Percentiles rank a stretch among this genome's conserved stretches.
Conservation (phyloP, 2,888 invertebrate species). For the Tachystola acroxantha region DNA sequence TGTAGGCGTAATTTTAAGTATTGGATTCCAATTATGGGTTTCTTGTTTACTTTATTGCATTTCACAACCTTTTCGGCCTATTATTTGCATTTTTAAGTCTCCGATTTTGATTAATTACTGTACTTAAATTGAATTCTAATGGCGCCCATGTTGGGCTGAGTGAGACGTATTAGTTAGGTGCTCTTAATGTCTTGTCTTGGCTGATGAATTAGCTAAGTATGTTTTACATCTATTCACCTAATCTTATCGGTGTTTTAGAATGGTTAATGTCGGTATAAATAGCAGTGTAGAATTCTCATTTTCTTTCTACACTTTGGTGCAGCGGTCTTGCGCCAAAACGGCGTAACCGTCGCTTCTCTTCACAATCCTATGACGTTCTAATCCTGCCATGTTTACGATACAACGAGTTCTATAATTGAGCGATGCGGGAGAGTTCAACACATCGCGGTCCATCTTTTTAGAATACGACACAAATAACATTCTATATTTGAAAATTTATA, state of each 20-base stretch:
- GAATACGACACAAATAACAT: constrained; percentile 78
- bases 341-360: constrained; percentile 36
- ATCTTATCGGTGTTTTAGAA: constrained; percentile 5
- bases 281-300: constrained; percentile 43
- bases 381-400: constrained; percentile 54
- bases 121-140: constrained; percentile 9
- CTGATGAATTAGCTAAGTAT: too few relatives aligned
- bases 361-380: constrained; percentile 44
- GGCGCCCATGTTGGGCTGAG: constrained; percentile 5
- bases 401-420: constrained; percentile 73
- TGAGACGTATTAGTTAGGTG: too few relatives aligned
- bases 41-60: constrained; percentile 41
- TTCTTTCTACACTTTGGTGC: constrained; percentile 36
- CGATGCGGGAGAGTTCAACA: constrained; percentile 77
- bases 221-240: too few relatives aligned
- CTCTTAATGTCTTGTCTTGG: too few relatives aligned
- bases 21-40: constrained; percentile 11
- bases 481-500: constrained; percentile 76
- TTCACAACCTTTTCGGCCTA: constrained; percentile 34
- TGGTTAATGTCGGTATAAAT: constrained; percentile 33
- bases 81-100: constrained; percentile 38
- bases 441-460: constrained; percentile 77
- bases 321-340: constrained; percentile 29
- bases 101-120: constrained; percentile 15
- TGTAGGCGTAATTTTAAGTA: constrained; percentile 8